phyloP scores from a whole-genome alignment of 2,888 invertebrate genomes.

The Zootermopsis nevadensis region DNA sequence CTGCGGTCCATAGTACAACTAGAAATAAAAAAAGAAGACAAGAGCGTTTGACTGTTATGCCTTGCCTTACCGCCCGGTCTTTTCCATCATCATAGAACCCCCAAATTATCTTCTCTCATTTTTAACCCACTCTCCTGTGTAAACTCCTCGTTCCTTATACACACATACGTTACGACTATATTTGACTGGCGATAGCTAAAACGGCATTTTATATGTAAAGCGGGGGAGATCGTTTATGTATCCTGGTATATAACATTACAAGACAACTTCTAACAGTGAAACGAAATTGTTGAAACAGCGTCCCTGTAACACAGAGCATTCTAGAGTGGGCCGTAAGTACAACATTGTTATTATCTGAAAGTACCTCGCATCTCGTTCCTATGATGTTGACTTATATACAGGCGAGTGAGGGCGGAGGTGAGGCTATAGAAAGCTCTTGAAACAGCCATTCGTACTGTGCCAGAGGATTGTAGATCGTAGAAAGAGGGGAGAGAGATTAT shows the following conservation, averaged over 20 bases:
- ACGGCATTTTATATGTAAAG: slow-evolving; percentile 41
- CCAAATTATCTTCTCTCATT: slow-evolving; percentile 35
- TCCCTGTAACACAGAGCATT: not conserved
- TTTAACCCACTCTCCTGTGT: slow-evolving; percentile 11
- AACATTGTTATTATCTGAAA: slow-evolving; percentile 29
- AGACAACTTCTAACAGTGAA: slow-evolving; percentile 26
- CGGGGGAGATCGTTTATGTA: slow-evolving; percentile 24
- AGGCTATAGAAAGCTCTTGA: not conserved
- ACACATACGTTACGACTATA: not conserved
- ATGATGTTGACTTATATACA: slow-evolving; percentile 24
- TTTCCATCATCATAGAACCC: slow-evolving; percentile 35
- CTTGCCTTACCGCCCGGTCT: slow-evolving; percentile 38
- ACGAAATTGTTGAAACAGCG: slow-evolving; percentile 42
- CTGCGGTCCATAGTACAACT: slow-evolving; percentile 15
- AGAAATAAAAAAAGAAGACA: slow-evolving; percentile 20
- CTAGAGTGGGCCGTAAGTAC: slow-evolving; percentile 15
- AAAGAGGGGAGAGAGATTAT: not conserved
- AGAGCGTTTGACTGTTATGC: slow-evolving; percentile 15
- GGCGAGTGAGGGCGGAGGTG: not conserved
- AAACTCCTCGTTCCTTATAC: not conserved
- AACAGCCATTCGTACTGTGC: not conserved
- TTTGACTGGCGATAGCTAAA: slow-evolving; percentile 36
- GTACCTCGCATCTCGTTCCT: slow-evolving; percentile 8
- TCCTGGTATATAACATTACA: slow-evolving; percentile 22
- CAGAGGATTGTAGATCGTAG: not conserved